Percentiles rank a stretch among this genome's conserved stretches.
Evolutionary conservation across 2,888 invertebrate species (phyloP).

Genomic region (Conistra vaccinii): DNA sequence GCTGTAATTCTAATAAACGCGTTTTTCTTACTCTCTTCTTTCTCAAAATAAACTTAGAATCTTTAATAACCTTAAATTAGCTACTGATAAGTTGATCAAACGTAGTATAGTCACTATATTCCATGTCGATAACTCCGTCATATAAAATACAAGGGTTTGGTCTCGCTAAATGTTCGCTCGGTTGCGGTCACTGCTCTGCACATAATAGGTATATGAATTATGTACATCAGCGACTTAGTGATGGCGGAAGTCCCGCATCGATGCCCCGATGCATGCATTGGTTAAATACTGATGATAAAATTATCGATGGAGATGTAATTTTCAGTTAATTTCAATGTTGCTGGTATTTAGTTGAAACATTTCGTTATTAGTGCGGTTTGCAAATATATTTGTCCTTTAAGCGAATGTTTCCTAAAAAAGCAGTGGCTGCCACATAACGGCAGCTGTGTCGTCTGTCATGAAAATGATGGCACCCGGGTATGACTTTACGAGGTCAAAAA

Average conservation of each 20-base stretch:
- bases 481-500: neutral
- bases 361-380: neutral
- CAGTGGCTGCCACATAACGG: neutral
- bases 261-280: conserved; percentile 26
- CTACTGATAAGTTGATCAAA: neutral
- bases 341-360: neutral
- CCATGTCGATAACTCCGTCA: conserved; percentile 11
- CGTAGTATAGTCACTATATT: conserved; percentile 32
- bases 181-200: conserved; percentile 37
- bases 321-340: neutral
- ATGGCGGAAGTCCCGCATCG: conserved; percentile 23
- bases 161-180: conserved; percentile 32
- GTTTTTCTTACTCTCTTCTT: no score
- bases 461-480: neutral
- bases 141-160: conserved; percentile 45
- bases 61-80: neutral
- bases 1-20: no score
- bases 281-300: conserved; percentile 40
- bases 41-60: neutral
- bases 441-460: neutral
- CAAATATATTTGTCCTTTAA: neutral
- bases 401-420: neutral
- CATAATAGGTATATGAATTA: conserved; percentile 61
- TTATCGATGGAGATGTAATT: conserved; percentile 25
- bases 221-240: conserved; percentile 50